These are phyloP conservation scores for Luidia sarsii DNA, from an alignment of 53 echinoderm and acorn worm species.

Conservation along the genomic window DNA sequence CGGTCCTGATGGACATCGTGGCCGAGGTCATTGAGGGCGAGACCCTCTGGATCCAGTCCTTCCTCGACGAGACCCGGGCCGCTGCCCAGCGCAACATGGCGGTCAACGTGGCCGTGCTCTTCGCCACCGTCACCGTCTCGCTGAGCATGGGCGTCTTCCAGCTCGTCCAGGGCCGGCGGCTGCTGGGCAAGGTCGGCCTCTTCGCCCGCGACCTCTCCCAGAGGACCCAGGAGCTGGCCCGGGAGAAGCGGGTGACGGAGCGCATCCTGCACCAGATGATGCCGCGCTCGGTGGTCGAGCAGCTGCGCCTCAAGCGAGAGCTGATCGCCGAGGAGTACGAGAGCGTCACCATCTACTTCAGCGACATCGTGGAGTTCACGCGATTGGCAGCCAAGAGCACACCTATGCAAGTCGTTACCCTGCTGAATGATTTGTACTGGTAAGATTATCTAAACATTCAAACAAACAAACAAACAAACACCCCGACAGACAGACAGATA, in stretches of 20 bases:
- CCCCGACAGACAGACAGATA: no score
- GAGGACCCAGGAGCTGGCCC: constrained; percentile 66
- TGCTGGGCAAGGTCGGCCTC: constrained; percentile 43
- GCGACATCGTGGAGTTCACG: constrained; percentile 91
- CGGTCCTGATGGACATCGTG: constrained; percentile 44
- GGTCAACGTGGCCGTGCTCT: constrained; percentile 39
- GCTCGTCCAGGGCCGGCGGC: constrained; percentile 54
- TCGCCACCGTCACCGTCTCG: constrained; percentile 49
- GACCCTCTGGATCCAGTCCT: neutral
- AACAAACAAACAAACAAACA: no score
- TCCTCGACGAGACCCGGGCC: neutral
- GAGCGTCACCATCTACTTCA: constrained; percentile 85
- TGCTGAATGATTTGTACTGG: constrained; percentile 64
- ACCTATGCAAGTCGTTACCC: constrained; percentile 74
- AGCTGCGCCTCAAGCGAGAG: constrained; percentile 61
- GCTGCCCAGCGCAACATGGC: constrained; percentile 13
- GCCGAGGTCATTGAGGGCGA: neutral
- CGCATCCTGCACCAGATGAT: constrained; percentile 77
- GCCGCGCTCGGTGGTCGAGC: constrained; percentile 71
- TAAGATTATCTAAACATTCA: neutral
- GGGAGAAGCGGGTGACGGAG: constrained; percentile 73
- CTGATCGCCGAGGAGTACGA: constrained; percentile 78
- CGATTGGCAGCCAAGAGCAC: constrained; percentile 59
- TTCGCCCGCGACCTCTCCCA: constrained; percentile 55
- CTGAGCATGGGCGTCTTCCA: constrained; percentile 67